Evolutionary conservation across 2,113 vertebrate genomes (phyloP).

Genomic region (Raja brachyura): DNA sequence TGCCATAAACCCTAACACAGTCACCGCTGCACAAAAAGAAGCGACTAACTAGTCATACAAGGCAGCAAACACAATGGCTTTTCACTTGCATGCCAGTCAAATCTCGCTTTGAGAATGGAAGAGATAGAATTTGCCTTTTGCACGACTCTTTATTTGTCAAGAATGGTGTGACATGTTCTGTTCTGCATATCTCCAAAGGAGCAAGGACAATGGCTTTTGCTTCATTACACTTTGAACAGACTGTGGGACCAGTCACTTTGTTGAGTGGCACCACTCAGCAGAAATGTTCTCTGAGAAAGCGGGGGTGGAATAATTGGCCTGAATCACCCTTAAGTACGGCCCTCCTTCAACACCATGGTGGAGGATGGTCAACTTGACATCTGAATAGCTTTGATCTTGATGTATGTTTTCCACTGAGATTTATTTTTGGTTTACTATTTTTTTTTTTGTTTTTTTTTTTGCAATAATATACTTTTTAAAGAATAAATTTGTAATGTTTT

Average conservation of each 20-base stretch:
- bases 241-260: neutral
- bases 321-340: neutral
- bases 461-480: neutral
- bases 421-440: neutral
- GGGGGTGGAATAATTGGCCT: neutral
- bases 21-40: neutral
- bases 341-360: neutral
- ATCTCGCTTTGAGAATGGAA: neutral
- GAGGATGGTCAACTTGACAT: neutral
- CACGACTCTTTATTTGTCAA: neutral
- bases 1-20: constrained; percentile 7
- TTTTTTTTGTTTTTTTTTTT: neutral
- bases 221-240: constrained; percentile 22
- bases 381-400: neutral
- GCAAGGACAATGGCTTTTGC: neutral
- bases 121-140: constrained; percentile 20
- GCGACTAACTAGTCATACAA: constrained; percentile 13
- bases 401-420: neutral
- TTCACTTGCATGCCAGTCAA: constrained; percentile 18
- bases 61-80: neutral
- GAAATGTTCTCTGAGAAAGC: neutral
- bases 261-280: neutral
- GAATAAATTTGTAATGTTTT: constrained; percentile 2
- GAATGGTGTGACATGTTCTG: neutral
- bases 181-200: neutral